Evolutionary conservation across 2,888 invertebrate genomes (phyloP).

Genomic region (Epinotia nisella): DNA sequence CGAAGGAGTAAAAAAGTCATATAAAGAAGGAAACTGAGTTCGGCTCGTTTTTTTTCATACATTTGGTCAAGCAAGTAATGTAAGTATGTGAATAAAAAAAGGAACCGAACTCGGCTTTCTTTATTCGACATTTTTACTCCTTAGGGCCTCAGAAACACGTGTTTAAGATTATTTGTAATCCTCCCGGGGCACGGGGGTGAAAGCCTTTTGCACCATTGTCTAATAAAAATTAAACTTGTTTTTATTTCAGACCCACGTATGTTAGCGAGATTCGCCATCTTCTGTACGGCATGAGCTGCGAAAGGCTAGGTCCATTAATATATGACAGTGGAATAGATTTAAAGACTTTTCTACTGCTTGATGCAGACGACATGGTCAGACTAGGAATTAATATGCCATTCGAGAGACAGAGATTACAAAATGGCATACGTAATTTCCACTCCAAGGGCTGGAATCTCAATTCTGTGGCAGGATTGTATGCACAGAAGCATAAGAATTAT

Average conservation of each 20-base stretch:
- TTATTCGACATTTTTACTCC: too few species aligned
- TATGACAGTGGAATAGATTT: slow-evolving; percentile 79
- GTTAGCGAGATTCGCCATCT: slow-evolving; percentile 82
- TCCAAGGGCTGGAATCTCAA: slow-evolving; percentile 81
- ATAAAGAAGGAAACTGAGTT: too few species aligned
- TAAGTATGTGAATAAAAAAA: too few species aligned
- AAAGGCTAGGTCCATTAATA: slow-evolving; percentile 76
- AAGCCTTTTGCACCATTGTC: too few species aligned
- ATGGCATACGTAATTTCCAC: slow-evolving; percentile 85
- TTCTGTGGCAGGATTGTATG: slow-evolving; percentile 74
- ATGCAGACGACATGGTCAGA: slow-evolving; percentile 82
- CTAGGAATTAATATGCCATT: slow-evolving; percentile 86
- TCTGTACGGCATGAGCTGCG: slow-evolving; percentile 86
- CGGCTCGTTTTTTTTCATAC: too few species aligned
- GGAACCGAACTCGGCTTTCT: too few species aligned
- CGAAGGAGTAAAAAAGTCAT: too few species aligned
- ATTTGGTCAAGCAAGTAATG: too few species aligned
- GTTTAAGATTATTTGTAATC: too few species aligned
- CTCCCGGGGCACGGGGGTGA: too few species aligned
- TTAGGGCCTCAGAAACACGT: too few species aligned
- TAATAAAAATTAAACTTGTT: neutral
- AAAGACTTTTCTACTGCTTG: slow-evolving; percentile 82
- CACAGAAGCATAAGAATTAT: slow-evolving; percentile 70
- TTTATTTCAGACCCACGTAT: slow-evolving; percentile 76
- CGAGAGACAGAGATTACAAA: slow-evolving; percentile 83